Evolutionary conservation across 2,888 invertebrate species (phyloP).

Genomic region (Hydroisotoma schaefferi): DNA sequence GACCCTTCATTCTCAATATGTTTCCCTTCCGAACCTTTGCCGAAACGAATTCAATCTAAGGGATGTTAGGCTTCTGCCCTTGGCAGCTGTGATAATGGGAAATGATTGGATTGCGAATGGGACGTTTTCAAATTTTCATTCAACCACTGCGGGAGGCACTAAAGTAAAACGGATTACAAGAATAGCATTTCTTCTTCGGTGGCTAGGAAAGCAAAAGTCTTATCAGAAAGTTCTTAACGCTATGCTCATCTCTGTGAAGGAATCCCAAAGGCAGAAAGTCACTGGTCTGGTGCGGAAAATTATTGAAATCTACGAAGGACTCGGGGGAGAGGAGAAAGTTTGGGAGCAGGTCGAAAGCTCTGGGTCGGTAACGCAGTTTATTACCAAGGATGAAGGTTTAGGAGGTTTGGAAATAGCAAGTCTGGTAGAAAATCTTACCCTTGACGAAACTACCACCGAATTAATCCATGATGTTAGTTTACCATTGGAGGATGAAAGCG

Average conservation of each 20-base stretch:
- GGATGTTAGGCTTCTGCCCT: conserved; percentile 65
- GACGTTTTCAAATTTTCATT: conserved; percentile 66
- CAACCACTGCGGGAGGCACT: conserved; percentile 56
- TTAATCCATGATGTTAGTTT: conserved; percentile 32
- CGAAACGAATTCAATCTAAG: conserved; percentile 34
- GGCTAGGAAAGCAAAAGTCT: conserved; percentile 67
- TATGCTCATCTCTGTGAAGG: conserved; percentile 48
- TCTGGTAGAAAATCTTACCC: neutral
- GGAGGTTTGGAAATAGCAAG: conserved; percentile 40
- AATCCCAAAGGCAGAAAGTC: conserved; percentile 44
- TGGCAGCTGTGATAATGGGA: conserved; percentile 78
- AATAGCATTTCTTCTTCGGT: conserved; percentile 68
- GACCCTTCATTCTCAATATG: conserved; percentile 23
- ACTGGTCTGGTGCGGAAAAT: conserved; percentile 48
- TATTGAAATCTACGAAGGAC: conserved; percentile 49
- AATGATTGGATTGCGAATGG: conserved; percentile 78
- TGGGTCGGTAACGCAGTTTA: neutral
- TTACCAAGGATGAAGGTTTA: conserved; percentile 12
- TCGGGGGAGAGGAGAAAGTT: conserved; percentile 31
- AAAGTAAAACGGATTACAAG: conserved; percentile 64
- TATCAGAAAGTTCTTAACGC: conserved; percentile 66
- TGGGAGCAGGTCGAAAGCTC: conserved; percentile 25
- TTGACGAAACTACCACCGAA: conserved; percentile 17
- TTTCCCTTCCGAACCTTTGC: conserved; percentile 27
- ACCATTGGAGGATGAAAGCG: conserved; percentile 29